Evolutionary conservation across 2,113 vertebrate genomes (phyloP), one percentile per base, ranked within the genome.

Genomic region (Muntiacus reevesi): DNA sequence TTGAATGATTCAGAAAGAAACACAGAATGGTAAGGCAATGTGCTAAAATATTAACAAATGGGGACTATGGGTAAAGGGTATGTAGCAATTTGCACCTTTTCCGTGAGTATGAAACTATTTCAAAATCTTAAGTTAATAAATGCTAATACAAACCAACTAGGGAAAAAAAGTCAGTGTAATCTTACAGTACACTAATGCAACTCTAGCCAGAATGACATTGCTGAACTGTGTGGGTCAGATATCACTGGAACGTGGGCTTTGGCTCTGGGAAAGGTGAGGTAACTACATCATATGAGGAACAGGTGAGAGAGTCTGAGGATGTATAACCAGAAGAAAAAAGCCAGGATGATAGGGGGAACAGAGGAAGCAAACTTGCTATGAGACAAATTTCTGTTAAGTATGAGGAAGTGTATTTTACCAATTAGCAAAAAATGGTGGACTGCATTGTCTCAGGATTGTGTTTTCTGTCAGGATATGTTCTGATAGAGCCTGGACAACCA

Each of bases 311-410:
- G 33, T 45, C 64, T 52, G 59, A 79, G 25, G 23, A 40, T 81
- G 55, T 74, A 89, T n/a, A 76, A 28, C 57, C 17, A 8, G 45
- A 93, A 94, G 60, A 28, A 60, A 94, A 93, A 88, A 54, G 27
- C 25, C 54, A 89, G 27, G 40, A 86, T 10, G 85, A 82, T 1
- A n/a, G 30, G 54, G 7, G 62, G 47, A 81, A 81, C 47, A 52
- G 79, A 86, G 96, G 71, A 47, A 95, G 79, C 62, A 62, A 50
- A 95, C 6, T 64, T 89, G 28, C 36, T 83, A 54, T 0, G 30
- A 84, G 62, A 62, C 23, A 91, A n/a, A 92, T 50, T 94, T 96
- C 50, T 88, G 64, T 67, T 97, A n/a, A 79, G 67, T 82, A 59
- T 84, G 62, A 95, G 47, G 52, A 93, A 93, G 76, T 12, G 25